Evolutionary conservation across 2,888 invertebrate species (phyloP), one percentile per base, ranked within the genome.

Genomic region (Agonopterix alstromeriana): DNA sequence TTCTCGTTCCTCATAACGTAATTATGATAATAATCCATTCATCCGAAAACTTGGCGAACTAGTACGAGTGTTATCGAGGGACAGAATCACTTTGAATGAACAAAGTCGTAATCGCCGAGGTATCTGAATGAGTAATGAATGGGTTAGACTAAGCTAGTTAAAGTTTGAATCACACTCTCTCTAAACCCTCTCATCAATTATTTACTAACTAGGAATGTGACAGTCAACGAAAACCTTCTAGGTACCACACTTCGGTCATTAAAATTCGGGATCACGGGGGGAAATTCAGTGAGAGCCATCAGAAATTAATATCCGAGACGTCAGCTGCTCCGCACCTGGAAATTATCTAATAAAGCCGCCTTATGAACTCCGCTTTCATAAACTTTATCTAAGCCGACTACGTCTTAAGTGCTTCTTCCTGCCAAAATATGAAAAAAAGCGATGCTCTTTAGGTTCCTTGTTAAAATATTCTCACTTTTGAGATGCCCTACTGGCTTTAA

Each of bases 281-380:
- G 63, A 68, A 70, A 70, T 72, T 65, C 56, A 59, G 64, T 58
- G 60, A 50, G 65, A 77, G 75, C 74, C 78, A 77, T 79, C 71
- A 78, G 71, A 79, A 77, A 83, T 82, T 83, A 82, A 83, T 82
- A 83, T 77, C 73, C 54, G 64, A 71, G 70, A 67, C 77, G 81
- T 71, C 85, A 82, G 81, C 76, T 82, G 80, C 61, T 75, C 69
- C 65, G 71, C 79, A 82, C 80, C 83, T 81, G 82, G 71, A 74
- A 76, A 77, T 78, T 70, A 67, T 68, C 75, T 78, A 81, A 82
- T 83, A 82, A 81, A 81, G 78, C 70, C 70, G 74, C 71, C 75
- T 82, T 81, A 82, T 81, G 73, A 83, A 78, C 77, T 81, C 76
- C 57, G 73, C 75, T 78, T 77, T 80, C 73, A 77, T 70, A 82